Conservation (phyloP, 2,888 invertebrate genomes). For the Dendrolimus houi region DNA sequence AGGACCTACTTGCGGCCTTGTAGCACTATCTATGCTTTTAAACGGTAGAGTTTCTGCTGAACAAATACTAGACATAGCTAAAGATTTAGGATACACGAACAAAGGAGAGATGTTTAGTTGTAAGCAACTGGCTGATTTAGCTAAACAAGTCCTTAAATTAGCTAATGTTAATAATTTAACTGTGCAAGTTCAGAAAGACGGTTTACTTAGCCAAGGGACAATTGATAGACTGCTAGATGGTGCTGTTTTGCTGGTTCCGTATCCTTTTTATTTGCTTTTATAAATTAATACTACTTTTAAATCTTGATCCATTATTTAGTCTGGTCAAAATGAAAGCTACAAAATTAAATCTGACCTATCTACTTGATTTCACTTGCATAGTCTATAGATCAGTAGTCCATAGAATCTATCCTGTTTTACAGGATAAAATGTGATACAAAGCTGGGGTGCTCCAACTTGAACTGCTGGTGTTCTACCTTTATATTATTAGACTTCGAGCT, state of each 20-base stretch:
- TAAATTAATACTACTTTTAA: background rate
- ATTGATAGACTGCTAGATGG: slow-evolving; percentile 74
- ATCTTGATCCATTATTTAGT: no score
- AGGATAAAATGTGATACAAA: no score
- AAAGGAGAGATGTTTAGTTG: slow-evolving; percentile 95
- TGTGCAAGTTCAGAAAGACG: slow-evolving; percentile 50
- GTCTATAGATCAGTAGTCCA: no score
- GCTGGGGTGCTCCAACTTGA: no score
- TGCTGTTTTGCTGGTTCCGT: slow-evolving; percentile 78
- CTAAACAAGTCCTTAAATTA: slow-evolving; percentile 71
- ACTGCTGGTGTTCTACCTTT: no score
- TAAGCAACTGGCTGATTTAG: slow-evolving; percentile 79
- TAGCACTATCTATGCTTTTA: slow-evolving; percentile 89
- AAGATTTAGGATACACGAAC: slow-evolving; percentile 80
- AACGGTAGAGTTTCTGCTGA: slow-evolving; percentile 73
- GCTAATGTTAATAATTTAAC: slow-evolving; percentile 45
- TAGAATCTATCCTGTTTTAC: no score
- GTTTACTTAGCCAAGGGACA: slow-evolving; percentile 64
- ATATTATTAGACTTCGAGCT: no score
- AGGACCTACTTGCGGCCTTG: slow-evolving; percentile 90
- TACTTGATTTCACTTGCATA: no score
- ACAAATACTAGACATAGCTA: slow-evolving; percentile 79
- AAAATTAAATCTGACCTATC: no score
- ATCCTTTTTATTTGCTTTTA: slow-evolving; percentile 56
- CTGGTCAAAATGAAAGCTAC: no score